Conservation (phyloP, 2,888 invertebrate genomes). For the Diachrysia chrysitis region DNA sequence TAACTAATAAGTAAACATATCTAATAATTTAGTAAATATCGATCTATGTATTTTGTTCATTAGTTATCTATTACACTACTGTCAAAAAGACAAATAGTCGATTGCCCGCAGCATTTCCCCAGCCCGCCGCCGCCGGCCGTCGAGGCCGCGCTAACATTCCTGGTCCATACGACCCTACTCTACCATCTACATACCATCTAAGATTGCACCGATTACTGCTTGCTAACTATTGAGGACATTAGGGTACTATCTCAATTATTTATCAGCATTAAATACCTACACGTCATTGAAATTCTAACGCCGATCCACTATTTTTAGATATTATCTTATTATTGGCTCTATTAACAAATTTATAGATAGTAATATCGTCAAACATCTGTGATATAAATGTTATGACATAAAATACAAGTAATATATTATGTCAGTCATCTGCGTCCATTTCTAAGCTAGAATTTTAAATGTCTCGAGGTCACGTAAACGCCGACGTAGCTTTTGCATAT, state of each 20-base stretch:
- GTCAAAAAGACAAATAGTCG: constrained; percentile 50
- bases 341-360: constrained; percentile 41
- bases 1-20: too few species aligned
- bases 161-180: constrained; percentile 32
- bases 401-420: constrained; percentile 19
- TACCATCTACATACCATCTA: constrained; percentile 62
- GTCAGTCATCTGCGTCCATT: constrained; percentile 18
- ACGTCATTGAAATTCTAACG: constrained; percentile 52
- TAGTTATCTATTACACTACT: constrained; percentile 44
- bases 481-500: constrained; percentile 4
- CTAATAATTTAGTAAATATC: constrained; percentile 11
- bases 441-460: constrained; percentile 11
- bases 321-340: constrained; percentile 34
- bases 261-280: constrained; percentile 51
- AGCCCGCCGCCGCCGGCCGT: constrained; percentile 29
- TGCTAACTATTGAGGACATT: constrained; percentile 69
- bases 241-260: constrained; percentile 61
- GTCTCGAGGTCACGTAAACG: constrained; percentile 32
- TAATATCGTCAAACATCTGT: constrained; percentile 22
- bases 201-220: constrained; percentile 68
- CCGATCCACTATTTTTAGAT: constrained; percentile 34
- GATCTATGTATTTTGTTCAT: constrained; percentile 18
- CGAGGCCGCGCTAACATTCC: constrained; percentile 56
- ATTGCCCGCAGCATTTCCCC: constrained; percentile 31
- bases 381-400: constrained; percentile 38